A percentile compares a stretch with the other conserved stretches of the same genome.
Conservation (phyloP, 2,113 vertebrate species). For the Microtus oregoni region DNA sequence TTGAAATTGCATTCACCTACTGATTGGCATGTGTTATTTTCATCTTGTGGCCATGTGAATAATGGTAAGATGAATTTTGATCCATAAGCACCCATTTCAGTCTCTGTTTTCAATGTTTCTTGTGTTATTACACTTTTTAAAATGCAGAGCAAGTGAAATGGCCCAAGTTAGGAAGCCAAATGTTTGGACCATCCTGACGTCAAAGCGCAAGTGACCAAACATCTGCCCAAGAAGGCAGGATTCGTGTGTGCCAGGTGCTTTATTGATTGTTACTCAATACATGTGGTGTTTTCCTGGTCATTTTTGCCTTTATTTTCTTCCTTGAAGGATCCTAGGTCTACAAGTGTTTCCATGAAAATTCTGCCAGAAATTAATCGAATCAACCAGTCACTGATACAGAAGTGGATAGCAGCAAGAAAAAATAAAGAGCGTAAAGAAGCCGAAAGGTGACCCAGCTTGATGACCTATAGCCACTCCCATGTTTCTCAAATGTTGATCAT, state of each 20-base stretch:
- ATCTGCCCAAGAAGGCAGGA: neutral
- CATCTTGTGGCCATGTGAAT: neutral
- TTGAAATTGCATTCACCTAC: neutral
- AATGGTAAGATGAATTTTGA: neutral
- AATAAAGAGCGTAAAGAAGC: neutral
- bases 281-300: neutral
- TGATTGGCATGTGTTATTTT: neutral
- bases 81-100: neutral
- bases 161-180: neutral
- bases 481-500: neutral
- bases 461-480: neutral
- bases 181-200: neutral
- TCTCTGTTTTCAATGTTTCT: conserved; percentile 20
- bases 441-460: conserved; percentile 69
- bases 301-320: conserved; percentile 14
- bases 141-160: neutral
- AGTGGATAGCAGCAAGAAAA: conserved; percentile 64
- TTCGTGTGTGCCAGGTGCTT: no score
- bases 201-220: neutral
- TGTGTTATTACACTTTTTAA: conserved; percentile 4
- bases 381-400: conserved; percentile 7
- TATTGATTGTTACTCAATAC: neutral
- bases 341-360: conserved; percentile 43
- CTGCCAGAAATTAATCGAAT: conserved; percentile 79
- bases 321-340: conserved; percentile 50